phyloP scores from a whole-genome alignment of 2,113 vertebrate species.

The Anoura caudifer region DNA sequence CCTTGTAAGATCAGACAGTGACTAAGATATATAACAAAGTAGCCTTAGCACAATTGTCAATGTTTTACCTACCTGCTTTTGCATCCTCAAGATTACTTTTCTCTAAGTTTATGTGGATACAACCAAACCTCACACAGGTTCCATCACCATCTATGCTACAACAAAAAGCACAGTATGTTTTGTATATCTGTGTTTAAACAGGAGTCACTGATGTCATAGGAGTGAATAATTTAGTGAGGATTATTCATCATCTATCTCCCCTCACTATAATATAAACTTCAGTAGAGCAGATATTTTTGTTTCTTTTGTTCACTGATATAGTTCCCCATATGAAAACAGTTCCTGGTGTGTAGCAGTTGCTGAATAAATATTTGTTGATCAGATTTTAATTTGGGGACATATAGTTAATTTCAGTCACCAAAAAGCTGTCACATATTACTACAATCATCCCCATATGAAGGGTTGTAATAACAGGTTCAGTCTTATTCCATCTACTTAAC shows the following conservation, averaged over 20 bases:
- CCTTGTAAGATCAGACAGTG: background rate
- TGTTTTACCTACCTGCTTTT: background rate
- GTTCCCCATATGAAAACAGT: conserved; percentile 1
- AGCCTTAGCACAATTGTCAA: background rate
- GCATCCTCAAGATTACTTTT: background rate
- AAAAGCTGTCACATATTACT: conserved; percentile 33
- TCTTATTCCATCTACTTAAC: conserved; percentile 11
- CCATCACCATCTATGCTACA: background rate
- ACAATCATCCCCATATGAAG: background rate
- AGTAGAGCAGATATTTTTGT: background rate
- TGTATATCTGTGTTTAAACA: background rate
- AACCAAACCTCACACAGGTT: background rate
- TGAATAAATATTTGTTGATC: conserved; percentile 35
- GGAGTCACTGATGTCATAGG: background rate
- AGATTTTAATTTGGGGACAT: conserved; percentile 10
- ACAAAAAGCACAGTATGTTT: background rate
- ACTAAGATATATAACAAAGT: background rate
- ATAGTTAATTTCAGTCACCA: conserved; percentile 23
- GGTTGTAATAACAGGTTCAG: background rate
- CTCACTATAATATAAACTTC: background rate
- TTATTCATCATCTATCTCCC: background rate
- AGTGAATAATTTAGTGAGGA: conserved; percentile 10
- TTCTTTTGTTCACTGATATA: conserved; percentile 16
- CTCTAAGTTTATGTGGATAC: background rate
- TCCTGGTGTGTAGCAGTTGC: background rate